phyloP scores from a whole-genome alignment of 2,113 vertebrate species.

The Parus major region DNA sequence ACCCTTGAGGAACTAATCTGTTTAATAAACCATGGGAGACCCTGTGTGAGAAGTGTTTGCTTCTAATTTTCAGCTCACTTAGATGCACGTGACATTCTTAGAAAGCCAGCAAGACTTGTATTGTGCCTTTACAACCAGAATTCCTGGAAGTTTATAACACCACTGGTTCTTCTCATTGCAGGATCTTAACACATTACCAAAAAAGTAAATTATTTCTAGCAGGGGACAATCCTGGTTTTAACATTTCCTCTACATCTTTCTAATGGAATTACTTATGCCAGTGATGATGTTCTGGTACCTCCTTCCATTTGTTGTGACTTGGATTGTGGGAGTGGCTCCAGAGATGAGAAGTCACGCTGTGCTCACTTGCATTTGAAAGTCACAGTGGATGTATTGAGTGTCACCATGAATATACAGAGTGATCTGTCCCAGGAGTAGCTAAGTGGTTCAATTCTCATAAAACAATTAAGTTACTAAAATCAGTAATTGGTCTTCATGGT shows the following conservation, averaged over 20 bases:
- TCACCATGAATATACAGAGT: neutral
- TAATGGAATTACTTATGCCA: neutral
- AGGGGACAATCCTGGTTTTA: neutral
- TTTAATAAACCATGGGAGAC: neutral
- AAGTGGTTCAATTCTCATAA: neutral
- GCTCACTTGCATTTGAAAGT: conserved; percentile 13
- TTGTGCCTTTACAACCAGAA: neutral
- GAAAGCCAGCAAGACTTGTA: neutral
- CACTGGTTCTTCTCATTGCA: neutral
- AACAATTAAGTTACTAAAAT: conserved; percentile 27
- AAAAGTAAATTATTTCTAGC: neutral
- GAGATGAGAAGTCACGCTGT: neutral
- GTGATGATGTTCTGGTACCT: neutral
- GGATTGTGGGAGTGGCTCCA: neutral
- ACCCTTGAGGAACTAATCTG: neutral
- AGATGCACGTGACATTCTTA: neutral
- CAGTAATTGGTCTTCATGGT: conserved; percentile 8
- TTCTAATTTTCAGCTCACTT: neutral
- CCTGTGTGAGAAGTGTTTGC: neutral
- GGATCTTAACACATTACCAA: neutral
- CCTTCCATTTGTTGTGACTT: neutral
- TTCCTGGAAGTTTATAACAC: fast-evolving
- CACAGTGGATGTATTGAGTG: neutral
- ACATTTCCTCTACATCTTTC: neutral
- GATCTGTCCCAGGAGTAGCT: neutral